Evolutionary conservation across 2,888 invertebrate genomes (phyloP), one percentile per base, ranked within the genome.

Genomic region (Hirtodrosophila cameraria): DNA sequence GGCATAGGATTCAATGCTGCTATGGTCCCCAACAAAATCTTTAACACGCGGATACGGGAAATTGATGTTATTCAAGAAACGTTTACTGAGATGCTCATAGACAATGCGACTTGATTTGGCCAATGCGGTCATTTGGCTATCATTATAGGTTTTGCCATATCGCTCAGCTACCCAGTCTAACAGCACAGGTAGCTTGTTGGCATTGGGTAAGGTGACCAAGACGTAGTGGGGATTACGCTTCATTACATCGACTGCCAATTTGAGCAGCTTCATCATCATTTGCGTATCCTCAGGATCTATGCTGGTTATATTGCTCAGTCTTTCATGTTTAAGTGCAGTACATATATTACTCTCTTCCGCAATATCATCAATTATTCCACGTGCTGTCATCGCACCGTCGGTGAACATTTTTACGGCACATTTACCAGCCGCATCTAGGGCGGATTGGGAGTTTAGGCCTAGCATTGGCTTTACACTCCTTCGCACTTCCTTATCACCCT

Each of bases 161-260:
- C 89, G 77, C 5, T 61, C 48, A 0, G 68, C 69, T 2, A 81
- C 66, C 83, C 87, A 89, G 16, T 81, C 78, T 2, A 73, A 18
- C 0, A 89, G 53, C 2, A 74, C 15, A 3, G 88, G 88, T 18
- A 79, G 13, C 38, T 73, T 79, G 31, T 89, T 74, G 0, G 70
- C 86, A 61, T 88, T 73, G 5, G 88, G 88, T 2, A 89, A 38
- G 1, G 81, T 63, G 2, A 73, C 88, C n/a, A 89, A 39, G 0
- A 89, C 88, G 46, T 61, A 88, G 20, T 76, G 71, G 0, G 81
- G 76, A 68, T 88, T 73, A 0, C 48, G 39, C 5, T 54, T 57
- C 33, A 89, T 48, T 7, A 60, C 39, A 0, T 64, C 39, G 2
- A 89, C 28, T 0, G 63, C 87, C 0, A 38, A 20, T 1, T 62